Percentiles rank a stretch among this genome's conserved stretches.
These are phyloP conservation scores for Hypotaenidia okinawae DNA, from an alignment of 2,797 vertebrate genomes.

Conservation along the genomic window DNA sequence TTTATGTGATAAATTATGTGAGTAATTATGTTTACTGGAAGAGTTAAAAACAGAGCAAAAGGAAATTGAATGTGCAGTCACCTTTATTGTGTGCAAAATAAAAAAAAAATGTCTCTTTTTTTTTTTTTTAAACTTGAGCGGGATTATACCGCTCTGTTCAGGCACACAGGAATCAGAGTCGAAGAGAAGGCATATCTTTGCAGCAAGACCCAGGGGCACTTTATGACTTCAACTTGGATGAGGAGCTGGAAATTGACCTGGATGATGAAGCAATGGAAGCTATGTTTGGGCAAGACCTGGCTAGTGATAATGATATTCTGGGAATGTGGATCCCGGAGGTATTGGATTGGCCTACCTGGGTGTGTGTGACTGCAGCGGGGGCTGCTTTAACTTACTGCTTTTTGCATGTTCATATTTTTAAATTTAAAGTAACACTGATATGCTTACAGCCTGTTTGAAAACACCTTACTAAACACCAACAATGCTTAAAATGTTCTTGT, in stretches of 20 bases:
- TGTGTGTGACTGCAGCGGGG: slow-evolving; percentile 93
- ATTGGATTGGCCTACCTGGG: slow-evolving; percentile 99
- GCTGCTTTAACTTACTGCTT: slow-evolving; percentile 82
- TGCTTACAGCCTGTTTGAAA: slow-evolving; percentile 13
- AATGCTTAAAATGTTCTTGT: not conserved
- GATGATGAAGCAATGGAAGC: slow-evolving; percentile 99
- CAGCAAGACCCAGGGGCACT: slow-evolving; percentile 90
- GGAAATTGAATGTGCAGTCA: not conserved
- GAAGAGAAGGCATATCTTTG: slow-evolving; percentile 88
- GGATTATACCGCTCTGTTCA: slow-evolving; percentile 97
- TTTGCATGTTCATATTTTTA: slow-evolving; percentile 36
- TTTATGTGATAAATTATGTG: too few species aligned
- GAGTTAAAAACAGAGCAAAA: not conserved
- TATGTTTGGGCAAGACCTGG: slow-evolving; percentile 98
- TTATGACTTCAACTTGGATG: slow-evolving; percentile 97
- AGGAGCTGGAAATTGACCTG: slow-evolving; percentile 97
- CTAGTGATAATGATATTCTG: slow-evolving; percentile 98
- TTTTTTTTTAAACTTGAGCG: slow-evolving; percentile 74
- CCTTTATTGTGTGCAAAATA: slow-evolving; percentile 40
- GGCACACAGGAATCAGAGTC: slow-evolving; percentile 93
- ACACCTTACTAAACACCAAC: not conserved
- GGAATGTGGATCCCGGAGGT: slow-evolving; percentile 99
- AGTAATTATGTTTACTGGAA: not conserved
- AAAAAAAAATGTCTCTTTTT: slow-evolving; percentile 46
- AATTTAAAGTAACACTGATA: not conserved